A percentile compares a stretch with the other conserved stretches of the same genome.
These are phyloP conservation scores for Rana temporaria DNA, from an alignment of 2,113 vertebrate species.

Conservation along the genomic window DNA sequence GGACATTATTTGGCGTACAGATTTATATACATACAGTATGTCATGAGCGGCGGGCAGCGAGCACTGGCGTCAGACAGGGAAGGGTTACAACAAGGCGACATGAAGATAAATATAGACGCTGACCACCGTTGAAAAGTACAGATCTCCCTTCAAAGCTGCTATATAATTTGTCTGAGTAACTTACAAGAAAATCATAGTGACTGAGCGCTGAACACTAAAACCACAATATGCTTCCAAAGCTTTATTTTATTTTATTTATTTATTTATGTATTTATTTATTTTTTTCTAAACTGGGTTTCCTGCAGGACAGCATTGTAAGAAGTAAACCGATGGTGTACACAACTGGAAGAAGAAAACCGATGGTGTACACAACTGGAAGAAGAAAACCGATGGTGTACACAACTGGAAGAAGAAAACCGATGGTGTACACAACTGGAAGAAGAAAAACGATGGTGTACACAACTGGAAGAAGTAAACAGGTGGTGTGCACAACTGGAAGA, in stretches of 20 bases:
- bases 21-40: too few species aligned
- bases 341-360: too few species aligned
- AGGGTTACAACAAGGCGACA: not conserved
- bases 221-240: not conserved
- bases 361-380: too few species aligned
- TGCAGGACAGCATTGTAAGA: not conserved
- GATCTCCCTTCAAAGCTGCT: slow-evolving; percentile 15
- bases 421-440: too few species aligned
- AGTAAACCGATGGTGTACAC: not conserved
- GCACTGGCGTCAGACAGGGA: not conserved
- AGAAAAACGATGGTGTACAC: too few species aligned
- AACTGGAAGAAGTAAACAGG: too few species aligned
- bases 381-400: too few species aligned
- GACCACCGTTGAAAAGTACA: not conserved
- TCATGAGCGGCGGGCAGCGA: not conserved
- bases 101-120: not conserved
- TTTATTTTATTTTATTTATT: too few species aligned
- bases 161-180: slow-evolving; percentile 41
- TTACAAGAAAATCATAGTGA: slow-evolving; percentile 40
- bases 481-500: too few species aligned
- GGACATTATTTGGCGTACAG: too few species aligned
- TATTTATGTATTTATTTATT: too few species aligned
- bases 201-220: not conserved
- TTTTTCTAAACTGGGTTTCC: not conserved
- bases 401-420: too few species aligned